Evolutionary conservation across 2,113 vertebrate genomes (phyloP).

Genomic region (Pseudonaja textilis): DNA sequence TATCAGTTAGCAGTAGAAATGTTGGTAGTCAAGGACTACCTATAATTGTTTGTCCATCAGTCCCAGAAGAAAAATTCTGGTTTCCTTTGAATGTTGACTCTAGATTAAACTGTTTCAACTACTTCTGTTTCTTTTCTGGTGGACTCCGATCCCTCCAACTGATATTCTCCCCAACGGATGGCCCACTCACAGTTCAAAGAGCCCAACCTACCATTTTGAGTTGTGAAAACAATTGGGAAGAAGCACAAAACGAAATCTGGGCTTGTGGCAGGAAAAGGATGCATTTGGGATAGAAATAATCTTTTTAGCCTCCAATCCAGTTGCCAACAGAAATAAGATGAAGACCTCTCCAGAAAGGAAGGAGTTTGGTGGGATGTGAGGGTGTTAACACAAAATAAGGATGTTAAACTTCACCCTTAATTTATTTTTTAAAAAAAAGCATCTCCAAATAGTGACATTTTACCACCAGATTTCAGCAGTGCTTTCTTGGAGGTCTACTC

Average conservation of each 20-base stretch:
- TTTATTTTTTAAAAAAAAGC: neutral
- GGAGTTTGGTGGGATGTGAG: neutral
- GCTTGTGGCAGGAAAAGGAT: too few relatives aligned
- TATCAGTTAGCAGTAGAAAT: neutral
- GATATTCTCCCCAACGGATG: neutral
- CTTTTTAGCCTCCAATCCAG: neutral
- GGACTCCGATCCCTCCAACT: neutral
- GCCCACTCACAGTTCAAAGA: neutral
- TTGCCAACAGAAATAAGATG: neutral
- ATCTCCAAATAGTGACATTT: neutral
- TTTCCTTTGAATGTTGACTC: neutral
- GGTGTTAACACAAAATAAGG: neutral
- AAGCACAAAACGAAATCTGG: too few relatives aligned
- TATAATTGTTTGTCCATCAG: neutral
- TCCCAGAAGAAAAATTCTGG: neutral
- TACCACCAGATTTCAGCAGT: neutral
- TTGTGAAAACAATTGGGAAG: neutral
- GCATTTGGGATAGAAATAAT: neutral
- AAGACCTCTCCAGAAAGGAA: neutral
- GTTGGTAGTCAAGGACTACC: neutral
- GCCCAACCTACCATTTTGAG: neutral
- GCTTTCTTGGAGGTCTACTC: neutral
- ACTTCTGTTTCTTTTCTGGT: neutral
- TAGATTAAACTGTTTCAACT: neutral
- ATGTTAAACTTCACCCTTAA: neutral